A percentile compares a stretch with the other conserved stretches of the same genome.
Evolutionary conservation across 2,888 invertebrate genomes (phyloP).

Genomic region (Silvanus unidentatus): DNA sequence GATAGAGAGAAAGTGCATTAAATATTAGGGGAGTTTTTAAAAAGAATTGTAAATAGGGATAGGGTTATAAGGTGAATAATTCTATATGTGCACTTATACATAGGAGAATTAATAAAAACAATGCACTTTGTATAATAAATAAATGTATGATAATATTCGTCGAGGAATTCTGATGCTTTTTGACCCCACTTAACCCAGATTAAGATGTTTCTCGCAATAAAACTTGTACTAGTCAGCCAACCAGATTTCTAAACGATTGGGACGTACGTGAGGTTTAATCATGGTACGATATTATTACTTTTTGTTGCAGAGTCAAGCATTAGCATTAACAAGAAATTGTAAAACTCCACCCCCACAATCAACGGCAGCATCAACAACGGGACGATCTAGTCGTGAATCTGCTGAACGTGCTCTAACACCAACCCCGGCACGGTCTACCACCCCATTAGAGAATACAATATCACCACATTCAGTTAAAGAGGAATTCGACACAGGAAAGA

Average conservation of each 20-base stretch:
- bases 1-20: background rate
- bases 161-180: slow-evolving; percentile 64
- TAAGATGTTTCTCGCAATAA: slow-evolving; percentile 49
- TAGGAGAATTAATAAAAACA: slow-evolving; percentile 1
- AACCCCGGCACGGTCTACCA: slow-evolving; percentile 42
- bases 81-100: background rate
- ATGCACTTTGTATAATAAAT: background rate
- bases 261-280: slow-evolving; percentile 8
- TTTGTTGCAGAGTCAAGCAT: slow-evolving; percentile 57
- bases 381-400: slow-evolving; percentile 47
- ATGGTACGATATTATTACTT: slow-evolving; percentile 5
- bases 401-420: slow-evolving; percentile 49
- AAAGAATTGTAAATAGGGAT: slow-evolving; percentile 28
- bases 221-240: slow-evolving; percentile 30
- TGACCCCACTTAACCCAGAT: slow-evolving; percentile 72
- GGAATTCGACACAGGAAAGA: slow-evolving; percentile 59
- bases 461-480: slow-evolving; percentile 60
- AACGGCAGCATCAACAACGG: slow-evolving; percentile 32
- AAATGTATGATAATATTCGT: background rate
- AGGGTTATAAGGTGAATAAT: slow-evolving; percentile 42
- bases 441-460: slow-evolving; percentile 46
- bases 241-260: slow-evolving; percentile 29
- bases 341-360: slow-evolving; percentile 43
- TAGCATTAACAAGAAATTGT: slow-evolving; percentile 56
- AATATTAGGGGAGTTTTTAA: slow-evolving; percentile 30